Percentiles rank a stretch among this genome's conserved stretches.
These are phyloP conservation scores for Ascidia mentula DNA, from an alignment of 23 tunicate species.

Conservation along the genomic window DNA sequence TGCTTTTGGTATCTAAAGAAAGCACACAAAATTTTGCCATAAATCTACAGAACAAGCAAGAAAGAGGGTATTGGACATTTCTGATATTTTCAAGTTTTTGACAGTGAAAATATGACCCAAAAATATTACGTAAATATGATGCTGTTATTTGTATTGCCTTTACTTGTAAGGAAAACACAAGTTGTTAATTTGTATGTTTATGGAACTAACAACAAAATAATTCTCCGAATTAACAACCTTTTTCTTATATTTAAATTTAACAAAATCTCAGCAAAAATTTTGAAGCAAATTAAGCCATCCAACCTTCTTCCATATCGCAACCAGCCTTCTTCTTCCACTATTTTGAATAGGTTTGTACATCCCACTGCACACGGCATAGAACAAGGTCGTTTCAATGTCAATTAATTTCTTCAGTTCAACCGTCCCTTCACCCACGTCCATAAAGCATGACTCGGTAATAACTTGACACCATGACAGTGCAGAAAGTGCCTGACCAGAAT, in stretches of 20 bases:
- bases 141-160: too few species aligned
- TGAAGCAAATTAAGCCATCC: not conserved
- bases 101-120: too few species aligned
- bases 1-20: not conserved
- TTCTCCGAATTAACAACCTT: too few species aligned
- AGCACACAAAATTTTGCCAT: not conserved
- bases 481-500: conserved; percentile 63
- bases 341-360: conserved; percentile 21
- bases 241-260: too few species aligned
- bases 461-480: conserved; percentile 60
- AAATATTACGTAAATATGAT: too few species aligned
- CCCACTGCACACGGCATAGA: conserved; percentile 46
- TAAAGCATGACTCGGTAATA: conserved; percentile 22
- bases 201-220: too few species aligned
- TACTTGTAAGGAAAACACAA: too few species aligned
- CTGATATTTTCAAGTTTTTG: too few species aligned
- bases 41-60: too few species aligned
- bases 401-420: conserved; percentile 32
- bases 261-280: too few species aligned
- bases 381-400: conserved; percentile 46
- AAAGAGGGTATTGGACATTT: too few species aligned
- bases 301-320: conserved; percentile 58
- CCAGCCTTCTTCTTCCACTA: conserved; percentile 45
- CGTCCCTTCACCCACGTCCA: not conserved
- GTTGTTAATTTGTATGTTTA: too few species aligned